Percentiles rank a stretch among this genome's conserved stretches.
phyloP scores from a whole-genome alignment of 2,888 invertebrate species.

The Melangyna quadrimaculata region DNA sequence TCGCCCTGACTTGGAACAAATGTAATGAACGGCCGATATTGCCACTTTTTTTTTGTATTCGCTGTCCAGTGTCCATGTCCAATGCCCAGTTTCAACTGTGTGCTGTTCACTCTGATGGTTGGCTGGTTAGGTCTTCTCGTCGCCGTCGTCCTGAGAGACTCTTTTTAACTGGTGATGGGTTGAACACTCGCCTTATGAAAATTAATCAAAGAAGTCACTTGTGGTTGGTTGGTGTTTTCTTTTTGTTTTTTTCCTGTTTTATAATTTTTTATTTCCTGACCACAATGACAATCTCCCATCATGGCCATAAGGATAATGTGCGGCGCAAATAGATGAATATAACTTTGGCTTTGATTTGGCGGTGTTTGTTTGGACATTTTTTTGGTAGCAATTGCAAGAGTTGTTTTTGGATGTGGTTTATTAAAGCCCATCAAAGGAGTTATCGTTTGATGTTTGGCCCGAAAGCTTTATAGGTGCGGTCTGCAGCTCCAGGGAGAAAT shows the following conservation, averaged over 20 bases:
- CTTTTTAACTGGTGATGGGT: constrained; percentile 46
- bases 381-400: constrained; percentile 42
- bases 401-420: constrained; percentile 20
- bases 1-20: constrained; percentile 69
- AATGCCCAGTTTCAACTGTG: constrained; percentile 3
- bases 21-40: constrained; percentile 70
- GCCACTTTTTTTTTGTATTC: constrained; percentile 46
- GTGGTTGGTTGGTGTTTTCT: constrained; percentile 9
- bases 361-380: constrained; percentile 29
- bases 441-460: constrained; percentile 9
- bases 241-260: not conserved
- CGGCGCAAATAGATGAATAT: constrained; percentile 61
- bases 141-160: constrained; percentile 57
- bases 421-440: constrained; percentile 51
- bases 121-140: constrained; percentile 1
- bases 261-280: constrained; percentile 10
- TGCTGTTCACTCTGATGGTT: constrained; percentile 5
- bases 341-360: constrained; percentile 62
- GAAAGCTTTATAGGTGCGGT: not conserved
- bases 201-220: constrained; percentile 64
- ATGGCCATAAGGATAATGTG: constrained; percentile 64
- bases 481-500: not conserved
- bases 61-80: constrained; percentile 5
- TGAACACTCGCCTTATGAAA: constrained; percentile 65
- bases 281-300: constrained; percentile 45